These are phyloP conservation scores for Orchesella flavescens DNA, from an alignment of 2,888 invertebrate species.

Conservation along the genomic window DNA sequence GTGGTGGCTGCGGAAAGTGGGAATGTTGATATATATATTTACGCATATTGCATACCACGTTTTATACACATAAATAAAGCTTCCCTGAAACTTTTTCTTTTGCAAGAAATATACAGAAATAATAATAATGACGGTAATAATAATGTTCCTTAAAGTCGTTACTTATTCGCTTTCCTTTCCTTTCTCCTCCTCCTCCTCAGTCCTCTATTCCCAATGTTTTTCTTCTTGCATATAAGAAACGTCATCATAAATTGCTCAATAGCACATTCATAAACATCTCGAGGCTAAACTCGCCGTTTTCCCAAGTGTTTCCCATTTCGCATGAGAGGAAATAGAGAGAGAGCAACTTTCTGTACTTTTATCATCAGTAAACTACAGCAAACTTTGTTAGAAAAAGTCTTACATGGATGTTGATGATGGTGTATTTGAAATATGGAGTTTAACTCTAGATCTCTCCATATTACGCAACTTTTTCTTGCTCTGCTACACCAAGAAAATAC, in stretches of 20 bases:
- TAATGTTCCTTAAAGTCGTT: not conserved
- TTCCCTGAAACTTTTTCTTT: too few species aligned
- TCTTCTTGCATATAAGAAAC: not conserved
- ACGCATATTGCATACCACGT: not conserved
- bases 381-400: too few species aligned
- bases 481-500: too few species aligned
- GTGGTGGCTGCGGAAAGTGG: not conserved
- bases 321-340: not conserved
- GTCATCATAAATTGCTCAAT: not conserved
- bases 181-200: not conserved
- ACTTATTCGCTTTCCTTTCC: not conserved
- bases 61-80: too few species aligned
- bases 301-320: not conserved
- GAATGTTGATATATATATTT: not conserved
- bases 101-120: not conserved
- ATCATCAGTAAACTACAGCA: not conserved
- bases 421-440: too few species aligned
- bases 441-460: too few species aligned
- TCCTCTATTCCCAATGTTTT: not conserved
- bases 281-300: too few species aligned
- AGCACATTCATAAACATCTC: too few species aligned
- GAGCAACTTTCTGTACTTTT: not conserved
- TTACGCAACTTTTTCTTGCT: too few species aligned
- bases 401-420: too few species aligned
- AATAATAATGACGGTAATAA: conserved; percentile 1